Conservation (phyloP, 2,797 vertebrate genomes). For the Atherinosoma microstoma region DNA sequence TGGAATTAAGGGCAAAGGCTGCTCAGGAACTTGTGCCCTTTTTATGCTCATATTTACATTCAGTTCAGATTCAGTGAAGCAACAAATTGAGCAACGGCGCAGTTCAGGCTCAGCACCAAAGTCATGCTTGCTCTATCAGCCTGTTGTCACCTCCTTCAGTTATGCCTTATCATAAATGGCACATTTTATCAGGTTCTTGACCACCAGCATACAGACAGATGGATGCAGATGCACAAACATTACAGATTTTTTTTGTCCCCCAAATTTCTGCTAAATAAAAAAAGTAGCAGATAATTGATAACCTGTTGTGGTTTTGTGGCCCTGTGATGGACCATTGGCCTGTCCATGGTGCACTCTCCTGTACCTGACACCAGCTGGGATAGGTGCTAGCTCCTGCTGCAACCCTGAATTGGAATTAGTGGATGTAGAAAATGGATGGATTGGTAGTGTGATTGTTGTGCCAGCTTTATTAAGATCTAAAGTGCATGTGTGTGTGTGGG, state of each 20-base stretch:
- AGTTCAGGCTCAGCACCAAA: constrained; percentile 24
- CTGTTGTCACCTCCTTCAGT: not conserved
- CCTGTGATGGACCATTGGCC: not conserved
- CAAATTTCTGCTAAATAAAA: not conserved
- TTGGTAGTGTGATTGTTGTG: not conserved
- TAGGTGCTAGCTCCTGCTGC: not conserved
- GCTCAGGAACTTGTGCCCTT: constrained; percentile 49
- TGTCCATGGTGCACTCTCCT: not conserved
- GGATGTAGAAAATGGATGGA: not conserved
- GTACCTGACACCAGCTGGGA: not conserved
- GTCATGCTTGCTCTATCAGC: not conserved
- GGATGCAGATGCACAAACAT: not conserved
- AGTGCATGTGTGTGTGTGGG: not conserved
- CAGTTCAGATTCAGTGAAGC: constrained; percentile 31
- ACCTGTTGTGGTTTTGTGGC: not conserved
- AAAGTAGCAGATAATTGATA: not conserved
- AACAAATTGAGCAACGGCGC: constrained; percentile 35
- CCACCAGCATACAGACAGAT: not conserved
- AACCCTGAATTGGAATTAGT: not conserved
- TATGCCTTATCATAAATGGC: not conserved
- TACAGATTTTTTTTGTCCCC: not conserved
- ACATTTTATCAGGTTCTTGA: not conserved
- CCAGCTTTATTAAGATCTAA: not conserved
- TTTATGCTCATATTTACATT: constrained; percentile 48
- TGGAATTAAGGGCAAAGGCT: constrained; percentile 66